Evolutionary conservation across 2,888 invertebrate genomes (phyloP).

Genomic region (Drymonia ruficornis): DNA sequence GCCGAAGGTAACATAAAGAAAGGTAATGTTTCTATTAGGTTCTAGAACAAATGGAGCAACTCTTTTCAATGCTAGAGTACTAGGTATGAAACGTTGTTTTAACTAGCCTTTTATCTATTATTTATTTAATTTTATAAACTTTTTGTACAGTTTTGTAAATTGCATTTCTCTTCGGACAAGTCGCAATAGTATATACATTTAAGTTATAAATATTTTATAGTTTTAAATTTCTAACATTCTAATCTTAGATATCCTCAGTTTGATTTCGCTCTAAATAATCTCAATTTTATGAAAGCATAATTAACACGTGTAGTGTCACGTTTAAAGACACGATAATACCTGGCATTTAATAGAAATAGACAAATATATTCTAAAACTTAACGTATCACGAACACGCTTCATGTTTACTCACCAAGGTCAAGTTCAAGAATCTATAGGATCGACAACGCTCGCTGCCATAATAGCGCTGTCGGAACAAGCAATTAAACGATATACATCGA

Average conservation of each 20-base stretch:
- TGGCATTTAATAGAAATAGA: neutral
- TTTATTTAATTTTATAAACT: neutral
- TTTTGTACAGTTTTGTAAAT: too few relatives aligned
- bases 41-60: constrained; percentile 5
- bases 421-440: constrained; percentile 35
- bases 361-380: constrained; percentile 9
- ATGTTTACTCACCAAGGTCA: constrained; percentile 27
- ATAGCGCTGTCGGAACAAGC: constrained; percentile 1
- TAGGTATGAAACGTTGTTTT: neutral
- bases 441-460: constrained; percentile 20
- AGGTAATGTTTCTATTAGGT: constrained; percentile 1
- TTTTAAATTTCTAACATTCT: too few relatives aligned
- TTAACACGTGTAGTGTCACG: neutral
- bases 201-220: too few relatives aligned
- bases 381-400: constrained; percentile 14
- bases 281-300: too few relatives aligned
- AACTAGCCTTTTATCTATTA: neutral
- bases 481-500: constrained; percentile 19
- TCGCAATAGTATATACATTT: too few relatives aligned
- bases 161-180: too few relatives aligned
- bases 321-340: neutral
- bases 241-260: too few relatives aligned
- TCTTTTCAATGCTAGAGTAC: neutral
- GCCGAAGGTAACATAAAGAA: constrained; percentile 1
- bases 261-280: too few relatives aligned